Evolutionary conservation across 2,888 invertebrate species (phyloP), one percentile per base, ranked within the genome.

Genomic region (Adelognathus sp.): DNA sequence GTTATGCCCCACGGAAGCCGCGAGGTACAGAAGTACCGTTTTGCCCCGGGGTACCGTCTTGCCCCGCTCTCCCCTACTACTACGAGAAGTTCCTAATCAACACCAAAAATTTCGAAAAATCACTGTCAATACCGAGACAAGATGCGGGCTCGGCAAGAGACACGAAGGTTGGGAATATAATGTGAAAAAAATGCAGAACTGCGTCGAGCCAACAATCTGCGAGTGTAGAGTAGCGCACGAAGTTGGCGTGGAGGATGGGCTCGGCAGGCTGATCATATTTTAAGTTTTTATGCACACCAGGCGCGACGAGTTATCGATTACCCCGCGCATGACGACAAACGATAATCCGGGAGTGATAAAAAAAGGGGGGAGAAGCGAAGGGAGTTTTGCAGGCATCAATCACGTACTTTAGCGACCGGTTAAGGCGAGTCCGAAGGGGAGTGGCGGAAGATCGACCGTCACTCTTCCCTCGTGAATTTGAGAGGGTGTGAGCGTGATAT

Each of bases 321-420:
- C 71, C 18, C n/a, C 36, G 36, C 36, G 52, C 44, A 16, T 16
- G 33, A 54, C 44, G 71, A 66, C 39, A 44, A 72, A 54, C 50
- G 66, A 74, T 74, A 66, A 74, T 74, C 73, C 66, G 9, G 6
- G 29, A 66, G 50, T 66, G 64, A 63, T 63, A 46, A 31, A 29
- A 63, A 31, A 58, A 73, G 31, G 31, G n/a, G 31, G n/a, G n/a
- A n/a, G 1, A 6, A 24, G 11, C 9, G 24, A 9, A 58, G 41
- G 63, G 50, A 71, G 64, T 60, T 70, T 33, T 24, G 50, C 56
- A 54, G 54, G 18, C 76, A 72, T 77, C 76, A 72, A 77, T 72
- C 76, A 77, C 61, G 66, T 77, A 46, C 66, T 60, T 67, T 77
- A 50, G 44, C 54, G 41, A 54, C 18, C 24, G 52, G 64, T 21